phyloP scores from a whole-genome alignment of 2,888 invertebrate species.

The Microplitis deprimator region DNA sequence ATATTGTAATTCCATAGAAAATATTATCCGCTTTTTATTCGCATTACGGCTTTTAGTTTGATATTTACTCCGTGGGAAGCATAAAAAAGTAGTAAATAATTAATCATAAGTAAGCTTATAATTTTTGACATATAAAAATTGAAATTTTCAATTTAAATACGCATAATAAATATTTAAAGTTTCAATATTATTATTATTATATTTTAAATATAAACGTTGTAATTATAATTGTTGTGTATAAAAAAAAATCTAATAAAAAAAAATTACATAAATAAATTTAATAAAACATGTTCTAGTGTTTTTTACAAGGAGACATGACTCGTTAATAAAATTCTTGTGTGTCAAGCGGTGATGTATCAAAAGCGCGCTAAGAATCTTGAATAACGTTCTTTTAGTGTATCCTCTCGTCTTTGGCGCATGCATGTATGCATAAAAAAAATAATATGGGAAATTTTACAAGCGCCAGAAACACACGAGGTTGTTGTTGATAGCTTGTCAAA shows the following conservation, averaged over 20 bases:
- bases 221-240: not conserved
- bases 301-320: not conserved
- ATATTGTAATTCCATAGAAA: no score
- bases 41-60: no score
- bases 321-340: not conserved
- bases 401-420: not conserved
- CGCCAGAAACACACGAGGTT: slow-evolving; percentile 25
- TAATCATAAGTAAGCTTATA: no score
- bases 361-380: slow-evolving; percentile 18
- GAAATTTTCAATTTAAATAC: no score
- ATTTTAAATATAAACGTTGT: no score
- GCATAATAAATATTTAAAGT: no score
- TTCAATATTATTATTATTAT: no score
- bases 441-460: slow-evolving; percentile 41
- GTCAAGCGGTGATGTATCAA: slow-evolving; percentile 9
- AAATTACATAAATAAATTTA: slow-evolving; percentile 5
- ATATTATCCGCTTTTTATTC: no score
- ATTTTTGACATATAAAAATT: no score
- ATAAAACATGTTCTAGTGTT: not conserved
- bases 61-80: no score
- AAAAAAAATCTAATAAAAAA: not conserved
- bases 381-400: not conserved
- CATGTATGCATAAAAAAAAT: slow-evolving; percentile 19
- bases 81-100: no score
- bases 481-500: slow-evolving; percentile 10